Evolutionary conservation across 1,140 invertebrate genomes (phyloP), one percentile per base, ranked within the genome.

Genomic region (Aculops lycopersici): DNA sequence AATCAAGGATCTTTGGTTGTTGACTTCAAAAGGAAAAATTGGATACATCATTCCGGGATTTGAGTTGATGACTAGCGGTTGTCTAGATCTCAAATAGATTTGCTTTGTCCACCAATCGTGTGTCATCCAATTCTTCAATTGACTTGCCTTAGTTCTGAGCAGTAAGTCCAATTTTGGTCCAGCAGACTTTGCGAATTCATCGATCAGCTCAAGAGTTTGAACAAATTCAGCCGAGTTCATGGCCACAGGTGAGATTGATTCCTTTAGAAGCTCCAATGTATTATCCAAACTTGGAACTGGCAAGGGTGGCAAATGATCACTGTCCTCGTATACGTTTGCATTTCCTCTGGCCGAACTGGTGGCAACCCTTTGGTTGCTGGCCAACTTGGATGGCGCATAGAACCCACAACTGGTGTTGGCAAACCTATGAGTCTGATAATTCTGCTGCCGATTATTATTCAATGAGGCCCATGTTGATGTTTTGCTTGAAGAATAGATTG

Each of bases 71-170:
- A 42, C 35, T 4, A 42, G 12, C n/a, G 41, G 36, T 41, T 42
- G 36, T 40, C 35, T 17, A 4, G 16, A 16, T 41, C 35, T 14
- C n/a, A 42, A 35, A 42, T 42, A 42, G 15, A 17, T 20, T 19
- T 42, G 19, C 8, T 39, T 41, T 8, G 20, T 41, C 35, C 35
- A 42, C 41, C 41, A 42, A 19, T 42, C 41, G 17, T 42, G 37
- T 4, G 41, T 39, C 16, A 39, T 14, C 41, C 41, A 42, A 19
- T 42, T 42, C 5, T 17, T 39, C 17, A 35, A 17, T 20, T 42
- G 5, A 4, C 14, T 4, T 12, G 35, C 17, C 36, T 42, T 42
- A 8, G 3, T 15, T 8, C 18, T 12, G 16, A 42, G 21, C 16
- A 42, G 41, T 5, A 4, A n/a, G 8, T 39, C 17, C 38, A 42